Conservation (phyloP, 2,797 vertebrate genomes). For the Crocodylus rhombifer region DNA sequence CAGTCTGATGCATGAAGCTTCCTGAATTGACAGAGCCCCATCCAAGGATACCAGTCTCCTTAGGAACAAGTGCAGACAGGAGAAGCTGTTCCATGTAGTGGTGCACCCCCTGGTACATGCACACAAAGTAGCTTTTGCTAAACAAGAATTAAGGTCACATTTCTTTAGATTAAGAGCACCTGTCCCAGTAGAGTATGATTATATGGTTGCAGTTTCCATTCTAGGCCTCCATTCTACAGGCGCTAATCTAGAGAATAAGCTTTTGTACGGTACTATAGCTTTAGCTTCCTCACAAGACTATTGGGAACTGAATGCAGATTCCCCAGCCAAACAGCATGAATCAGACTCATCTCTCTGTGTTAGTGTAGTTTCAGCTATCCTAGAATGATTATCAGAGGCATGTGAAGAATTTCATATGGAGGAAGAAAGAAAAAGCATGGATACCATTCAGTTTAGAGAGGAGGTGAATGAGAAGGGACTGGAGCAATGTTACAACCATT, state of each 20-base stretch:
- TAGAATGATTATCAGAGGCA: not conserved
- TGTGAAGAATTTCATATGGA: not conserved
- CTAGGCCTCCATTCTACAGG: accelerated
- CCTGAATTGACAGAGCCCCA: conserved; percentile 67
- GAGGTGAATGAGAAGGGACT: not conserved
- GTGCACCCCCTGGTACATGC: conserved; percentile 83
- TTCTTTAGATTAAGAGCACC: not conserved
- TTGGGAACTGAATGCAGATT: not conserved
- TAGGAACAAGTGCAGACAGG: conserved; percentile 79
- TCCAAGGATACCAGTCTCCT: conserved; percentile 82
- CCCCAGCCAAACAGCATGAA: not conserved
- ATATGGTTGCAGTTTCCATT: not conserved
- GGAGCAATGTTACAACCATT: not conserved
- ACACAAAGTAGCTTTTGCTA: conserved; percentile 83
- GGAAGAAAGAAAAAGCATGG: not conserved
- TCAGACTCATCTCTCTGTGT: not conserved
- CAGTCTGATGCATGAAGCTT: accelerated
- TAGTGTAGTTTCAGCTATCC: not conserved
- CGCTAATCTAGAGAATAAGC: accelerated
- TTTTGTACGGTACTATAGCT: not conserved
- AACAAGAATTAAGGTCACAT: not conserved
- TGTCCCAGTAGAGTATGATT: not conserved
- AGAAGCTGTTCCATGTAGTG: conserved; percentile 80
- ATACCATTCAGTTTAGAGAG: not conserved
- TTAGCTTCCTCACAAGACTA: not conserved